A percentile compares a stretch with the other conserved stretches of the same genome.
Evolutionary conservation across 1,140 invertebrate species (phyloP).

Genomic region (Tetramorium parvispinum): DNA sequence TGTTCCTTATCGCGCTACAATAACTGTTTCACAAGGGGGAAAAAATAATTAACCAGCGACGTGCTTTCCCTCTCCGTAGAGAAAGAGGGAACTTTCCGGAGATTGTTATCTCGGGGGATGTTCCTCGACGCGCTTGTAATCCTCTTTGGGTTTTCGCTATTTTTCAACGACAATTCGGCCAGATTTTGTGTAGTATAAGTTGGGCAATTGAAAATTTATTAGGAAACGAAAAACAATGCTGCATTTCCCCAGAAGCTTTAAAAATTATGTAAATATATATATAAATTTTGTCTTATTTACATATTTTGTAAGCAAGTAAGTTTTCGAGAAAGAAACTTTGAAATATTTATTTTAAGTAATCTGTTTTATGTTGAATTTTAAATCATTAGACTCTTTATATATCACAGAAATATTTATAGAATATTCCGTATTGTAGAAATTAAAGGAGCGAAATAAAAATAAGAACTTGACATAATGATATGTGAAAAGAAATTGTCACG

Average conservation of each 20-base stretch:
- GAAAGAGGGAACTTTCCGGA: slow-evolving; percentile 28
- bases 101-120: slow-evolving; percentile 28
- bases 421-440: neutral
- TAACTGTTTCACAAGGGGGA: slow-evolving; percentile 18
- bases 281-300: neutral
- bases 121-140: neutral
- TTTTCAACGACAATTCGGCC: neutral
- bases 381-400: neutral
- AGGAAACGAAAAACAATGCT: neutral
- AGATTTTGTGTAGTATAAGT: neutral
- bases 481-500: slow-evolving; percentile 14
- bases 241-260: neutral
- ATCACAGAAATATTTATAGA: neutral
- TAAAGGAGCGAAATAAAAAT: neutral
- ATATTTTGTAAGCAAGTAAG: neutral
- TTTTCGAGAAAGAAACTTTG: neutral
- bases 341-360: neutral
- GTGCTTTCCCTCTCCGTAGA: slow-evolving; percentile 9
- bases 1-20: slow-evolving; percentile 35
- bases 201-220: neutral
- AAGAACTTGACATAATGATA: neutral
- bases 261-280: neutral
- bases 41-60: slow-evolving; percentile 34
- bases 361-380: neutral
- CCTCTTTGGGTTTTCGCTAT: neutral